Conservation (phyloP, 1,140 invertebrate genomes). For the Procambarus clarkii region DNA sequence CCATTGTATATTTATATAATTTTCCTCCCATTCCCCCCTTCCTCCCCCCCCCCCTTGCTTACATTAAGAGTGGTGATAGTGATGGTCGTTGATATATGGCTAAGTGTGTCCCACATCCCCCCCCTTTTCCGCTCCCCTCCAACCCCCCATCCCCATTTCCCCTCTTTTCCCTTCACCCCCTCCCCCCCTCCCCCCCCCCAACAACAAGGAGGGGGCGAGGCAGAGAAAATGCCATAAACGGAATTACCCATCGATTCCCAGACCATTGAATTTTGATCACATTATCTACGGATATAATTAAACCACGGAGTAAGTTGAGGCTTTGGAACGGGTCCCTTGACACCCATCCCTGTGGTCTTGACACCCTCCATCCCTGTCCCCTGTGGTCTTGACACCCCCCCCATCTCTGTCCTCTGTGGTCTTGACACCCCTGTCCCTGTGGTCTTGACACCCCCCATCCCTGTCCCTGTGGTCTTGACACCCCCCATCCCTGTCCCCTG, state of each 20-base stretch:
- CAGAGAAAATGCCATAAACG: conserved; percentile 35
- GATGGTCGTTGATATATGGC: background rate
- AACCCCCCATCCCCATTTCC: background rate
- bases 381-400: background rate
- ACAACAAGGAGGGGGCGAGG: background rate
- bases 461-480: no score
- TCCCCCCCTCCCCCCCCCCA: background rate
- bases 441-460: no score
- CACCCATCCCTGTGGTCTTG: conserved; percentile 1
- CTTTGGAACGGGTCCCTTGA: background rate
- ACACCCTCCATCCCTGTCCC: background rate
- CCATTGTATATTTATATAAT: no score
- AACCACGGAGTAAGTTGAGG: conserved; percentile 29
- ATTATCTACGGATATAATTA: conserved; percentile 55
- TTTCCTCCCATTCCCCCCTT: no score
- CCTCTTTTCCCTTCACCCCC: background rate
- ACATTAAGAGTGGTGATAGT: background rate
- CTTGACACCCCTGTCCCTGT: no score
- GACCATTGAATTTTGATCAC: conserved; percentile 59
- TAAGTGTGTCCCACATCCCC: no score
- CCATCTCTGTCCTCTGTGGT: no score
- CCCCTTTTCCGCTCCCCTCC: background rate
- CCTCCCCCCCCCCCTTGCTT: no score
- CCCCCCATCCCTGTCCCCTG: no score
- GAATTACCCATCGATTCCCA: conserved; percentile 47